phyloP scores from a whole-genome alignment of 1,140 invertebrate genomes.

The Latrodectus geometricus region DNA sequence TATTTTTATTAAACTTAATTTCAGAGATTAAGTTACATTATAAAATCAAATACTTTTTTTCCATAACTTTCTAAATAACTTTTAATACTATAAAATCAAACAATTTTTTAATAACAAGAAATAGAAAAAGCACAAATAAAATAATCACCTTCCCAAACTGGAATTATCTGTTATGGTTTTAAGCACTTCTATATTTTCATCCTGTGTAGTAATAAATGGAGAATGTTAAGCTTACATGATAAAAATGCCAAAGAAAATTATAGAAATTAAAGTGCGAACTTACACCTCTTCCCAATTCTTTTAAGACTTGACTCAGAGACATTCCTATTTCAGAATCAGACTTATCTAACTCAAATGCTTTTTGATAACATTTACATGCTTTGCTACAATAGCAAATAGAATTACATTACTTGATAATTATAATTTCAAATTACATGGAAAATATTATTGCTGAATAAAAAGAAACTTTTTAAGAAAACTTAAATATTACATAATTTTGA shows the following conservation, averaged over 20 bases:
- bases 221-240: not conserved
- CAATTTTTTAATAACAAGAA: no score
- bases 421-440: no score
- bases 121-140: not conserved
- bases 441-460: no score
- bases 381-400: conserved; percentile 67
- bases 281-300: conserved; percentile 77
- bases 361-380: conserved; percentile 84
- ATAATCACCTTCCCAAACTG: conserved; percentile 64
- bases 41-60: no score
- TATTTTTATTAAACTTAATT: no score
- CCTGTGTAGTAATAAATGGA: conserved; percentile 67
- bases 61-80: no score
- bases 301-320: conserved; percentile 81
- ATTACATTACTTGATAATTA: no score
- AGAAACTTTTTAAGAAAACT: no score
- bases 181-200: conserved; percentile 79
- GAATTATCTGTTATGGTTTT: conserved; percentile 70
- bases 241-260: conserved; percentile 11
- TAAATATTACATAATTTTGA: no score
- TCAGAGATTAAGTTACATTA: no score
- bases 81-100: no score
- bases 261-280: conserved; percentile 48
- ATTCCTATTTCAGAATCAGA: conserved; percentile 76
- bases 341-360: conserved; percentile 81